phyloP scores from a whole-genome alignment of 1,140 invertebrate genomes.

The Paraescarpia echinospica region DNA sequence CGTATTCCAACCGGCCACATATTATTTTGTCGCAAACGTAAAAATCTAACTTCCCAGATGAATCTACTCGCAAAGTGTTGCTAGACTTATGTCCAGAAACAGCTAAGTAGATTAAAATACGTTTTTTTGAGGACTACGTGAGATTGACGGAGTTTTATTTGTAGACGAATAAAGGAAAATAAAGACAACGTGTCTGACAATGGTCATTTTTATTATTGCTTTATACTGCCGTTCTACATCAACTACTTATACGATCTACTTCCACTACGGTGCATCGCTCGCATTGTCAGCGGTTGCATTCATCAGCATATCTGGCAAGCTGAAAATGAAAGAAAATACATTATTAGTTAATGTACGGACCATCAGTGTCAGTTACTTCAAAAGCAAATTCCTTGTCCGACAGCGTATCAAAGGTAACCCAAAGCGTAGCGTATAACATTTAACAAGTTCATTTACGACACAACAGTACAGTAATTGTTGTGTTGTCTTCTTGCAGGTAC shows the following conservation, averaged over 20 bases:
- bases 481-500: not conserved
- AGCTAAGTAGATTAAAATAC: no score
- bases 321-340: not conserved
- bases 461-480: not conserved
- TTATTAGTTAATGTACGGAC: not conserved
- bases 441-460: not conserved
- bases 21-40: no score
- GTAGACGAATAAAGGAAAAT: not conserved
- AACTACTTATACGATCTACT: not conserved
- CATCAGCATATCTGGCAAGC: not conserved
- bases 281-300: not conserved
- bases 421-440: not conserved
- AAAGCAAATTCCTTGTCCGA: not conserved
- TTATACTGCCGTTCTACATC: not conserved
- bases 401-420: no score
- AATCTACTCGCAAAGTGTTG: no score
- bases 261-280: not conserved
- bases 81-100: no score
- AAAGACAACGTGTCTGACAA: not conserved
- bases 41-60: no score
- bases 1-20: no score
- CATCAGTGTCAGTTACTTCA: not conserved
- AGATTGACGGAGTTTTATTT: no score
- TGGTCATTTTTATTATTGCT: not conserved
- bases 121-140: no score